Conservation (phyloP, 2,113 vertebrate species). For the Notarius quadriscutis region DNA sequence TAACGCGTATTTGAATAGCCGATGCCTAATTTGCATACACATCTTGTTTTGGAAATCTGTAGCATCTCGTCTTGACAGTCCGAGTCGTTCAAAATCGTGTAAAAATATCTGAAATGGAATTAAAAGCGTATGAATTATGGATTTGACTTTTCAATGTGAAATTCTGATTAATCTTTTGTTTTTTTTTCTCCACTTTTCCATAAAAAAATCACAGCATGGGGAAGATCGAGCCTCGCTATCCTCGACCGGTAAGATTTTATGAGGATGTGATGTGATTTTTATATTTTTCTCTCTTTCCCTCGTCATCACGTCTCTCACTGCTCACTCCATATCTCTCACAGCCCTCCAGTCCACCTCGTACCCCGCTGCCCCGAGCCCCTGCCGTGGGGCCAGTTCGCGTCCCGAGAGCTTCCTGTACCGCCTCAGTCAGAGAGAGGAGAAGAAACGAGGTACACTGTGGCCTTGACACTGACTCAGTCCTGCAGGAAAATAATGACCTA, state of each 20-base stretch:
- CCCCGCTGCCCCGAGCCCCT: slow-evolving; percentile 72
- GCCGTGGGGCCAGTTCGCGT: slow-evolving; percentile 75
- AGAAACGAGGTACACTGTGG: slow-evolving; percentile 80
- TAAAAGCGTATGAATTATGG: not conserved
- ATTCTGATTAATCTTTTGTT: not conserved
- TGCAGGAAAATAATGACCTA: not conserved
- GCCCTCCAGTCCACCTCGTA: slow-evolving; percentile 83
- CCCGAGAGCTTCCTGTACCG: slow-evolving; percentile 93
- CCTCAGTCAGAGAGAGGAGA: slow-evolving; percentile 81
- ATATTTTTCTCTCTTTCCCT: not conserved
- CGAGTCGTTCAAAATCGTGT: not conserved
- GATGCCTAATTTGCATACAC: no score
- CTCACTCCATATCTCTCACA: slow-evolving; percentile 60
- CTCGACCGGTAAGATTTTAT: slow-evolving; percentile 77
- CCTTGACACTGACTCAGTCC: not conserved
- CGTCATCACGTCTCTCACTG: not conserved
- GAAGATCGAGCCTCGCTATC: slow-evolving; percentile 81
- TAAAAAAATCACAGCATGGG: slow-evolving; percentile 68
- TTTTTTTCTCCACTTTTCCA: slow-evolving; percentile 32
- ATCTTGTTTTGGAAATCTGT: no score
- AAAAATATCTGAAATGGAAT: not conserved
- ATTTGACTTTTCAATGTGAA: not conserved
- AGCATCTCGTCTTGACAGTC: no score
- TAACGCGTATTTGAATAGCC: no score
- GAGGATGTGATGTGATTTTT: not conserved